These are phyloP conservation scores for Nomada goodeniana DNA, from an alignment of 2,888 invertebrate genomes.

Conservation along the genomic window DNA sequence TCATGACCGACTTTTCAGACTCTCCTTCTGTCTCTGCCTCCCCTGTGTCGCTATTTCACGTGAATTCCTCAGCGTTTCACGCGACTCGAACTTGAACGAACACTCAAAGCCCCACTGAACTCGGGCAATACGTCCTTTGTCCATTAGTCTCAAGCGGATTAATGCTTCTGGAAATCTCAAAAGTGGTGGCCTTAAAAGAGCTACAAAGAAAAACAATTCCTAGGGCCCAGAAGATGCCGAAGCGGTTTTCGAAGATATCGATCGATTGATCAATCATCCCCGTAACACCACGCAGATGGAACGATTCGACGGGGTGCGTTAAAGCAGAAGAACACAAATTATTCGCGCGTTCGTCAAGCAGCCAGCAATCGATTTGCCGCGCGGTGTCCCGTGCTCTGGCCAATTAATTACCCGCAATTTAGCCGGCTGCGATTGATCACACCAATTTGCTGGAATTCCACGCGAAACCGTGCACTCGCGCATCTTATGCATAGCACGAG, in stretches of 20 bases:
- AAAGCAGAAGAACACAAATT: constrained; percentile 42
- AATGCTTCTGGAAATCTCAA: no score
- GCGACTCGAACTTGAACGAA: neutral
- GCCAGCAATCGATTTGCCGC: constrained; percentile 42
- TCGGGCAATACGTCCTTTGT: no score
- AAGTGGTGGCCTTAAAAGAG: no score
- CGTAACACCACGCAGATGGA: constrained; percentile 15
- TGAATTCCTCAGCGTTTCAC: neutral
- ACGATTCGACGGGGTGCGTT: neutral
- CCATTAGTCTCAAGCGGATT: no score
- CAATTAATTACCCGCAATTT: constrained; percentile 61
- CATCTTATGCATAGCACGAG: constrained; percentile 28
- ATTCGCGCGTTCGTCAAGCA: constrained; percentile 30
- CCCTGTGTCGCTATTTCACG: neutral
- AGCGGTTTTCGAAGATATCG: no score
- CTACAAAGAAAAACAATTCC: no score
- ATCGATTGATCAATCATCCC: constrained; percentile 18
- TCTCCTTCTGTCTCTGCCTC: constrained; percentile 7
- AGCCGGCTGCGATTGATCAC: constrained; percentile 53
- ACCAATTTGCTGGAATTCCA: constrained; percentile 48
- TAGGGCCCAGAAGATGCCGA: no score
- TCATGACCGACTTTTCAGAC: constrained; percentile 66
- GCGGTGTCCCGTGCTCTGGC: constrained; percentile 37
- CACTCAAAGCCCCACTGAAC: no score
- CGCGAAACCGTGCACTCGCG: constrained; percentile 21